Evolutionary conservation across 2,113 vertebrate species (phyloP), one percentile per base, ranked within the genome.

Genomic region (Anser cygnoides): DNA sequence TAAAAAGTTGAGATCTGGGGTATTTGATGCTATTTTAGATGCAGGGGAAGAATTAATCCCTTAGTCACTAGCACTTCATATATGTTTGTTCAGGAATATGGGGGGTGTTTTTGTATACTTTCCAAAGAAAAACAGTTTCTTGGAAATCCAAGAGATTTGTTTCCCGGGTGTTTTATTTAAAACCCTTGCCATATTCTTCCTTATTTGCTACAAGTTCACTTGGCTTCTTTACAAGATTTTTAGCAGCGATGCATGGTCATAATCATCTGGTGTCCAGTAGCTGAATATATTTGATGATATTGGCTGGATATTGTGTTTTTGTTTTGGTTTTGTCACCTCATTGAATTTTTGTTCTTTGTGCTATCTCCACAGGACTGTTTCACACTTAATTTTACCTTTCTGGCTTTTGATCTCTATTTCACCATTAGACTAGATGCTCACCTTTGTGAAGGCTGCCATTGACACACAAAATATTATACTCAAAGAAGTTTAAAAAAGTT

Each of bases 121-220:
- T 94, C 89, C 86, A 86, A 74, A 83, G 50, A n/a, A 88, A 76
- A 33, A 66, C 31, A 79, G 7, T 81, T 93, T 93, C 76, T 95
- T 95, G 57, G 83, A 97, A 97, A 90, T 78, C 17, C 4, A 3
- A 67, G 37, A 77, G 39, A 5, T 95, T 96, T 94, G 39, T 46
- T 93, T 96, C 80, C 72, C 84, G 35, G 41, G 31, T 44, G 12
- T 54, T 96, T 91, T 65, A 72, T 72, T 87, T 80, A 39, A 96
- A 95, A 91, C 67, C 63, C 91, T 89, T 96, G 85, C 74, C 89
- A 83, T n/a, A 29, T 50, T 62, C 54, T 78, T 33, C 84, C 57
- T 70, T 41, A 84, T 71, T 81, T 92, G 50, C 39, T 77, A 35
- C 49, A 59, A 96, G 75, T 67, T 93, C 57, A 75, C 12, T 79